A percentile compares a stretch with the other conserved stretches of the same genome.
Evolutionary conservation across 2,113 vertebrate genomes (phyloP).

Genomic region (Prietella phreatophila): DNA sequence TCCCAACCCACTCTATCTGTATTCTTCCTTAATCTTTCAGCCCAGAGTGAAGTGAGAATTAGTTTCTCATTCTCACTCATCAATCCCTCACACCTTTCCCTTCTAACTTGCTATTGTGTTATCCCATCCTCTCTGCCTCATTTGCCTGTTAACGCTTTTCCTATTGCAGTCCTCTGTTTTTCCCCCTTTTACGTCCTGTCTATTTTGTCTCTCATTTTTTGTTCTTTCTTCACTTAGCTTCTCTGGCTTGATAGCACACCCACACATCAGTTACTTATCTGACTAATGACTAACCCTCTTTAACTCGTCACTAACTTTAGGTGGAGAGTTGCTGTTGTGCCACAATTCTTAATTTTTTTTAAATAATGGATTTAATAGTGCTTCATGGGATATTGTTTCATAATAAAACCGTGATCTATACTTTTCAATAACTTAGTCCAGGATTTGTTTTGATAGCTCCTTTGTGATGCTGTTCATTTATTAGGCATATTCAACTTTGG

Average conservation of each 20-base stretch:
- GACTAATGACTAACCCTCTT: neutral
- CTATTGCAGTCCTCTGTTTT: constrained; percentile 29
- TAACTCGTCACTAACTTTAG: neutral
- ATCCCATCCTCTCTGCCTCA: constrained; percentile 40
- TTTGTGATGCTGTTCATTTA: neutral
- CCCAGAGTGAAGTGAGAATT: constrained; percentile 79
- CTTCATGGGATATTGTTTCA: neutral
- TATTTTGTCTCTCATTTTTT: constrained; percentile 28
- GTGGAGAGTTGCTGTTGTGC: neutral
- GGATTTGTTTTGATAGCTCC: neutral
- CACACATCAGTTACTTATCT: neutral
- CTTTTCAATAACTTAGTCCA: neutral
- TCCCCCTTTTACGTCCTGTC: constrained; percentile 17
- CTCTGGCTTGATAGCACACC: neutral
- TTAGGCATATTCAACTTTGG: neutral
- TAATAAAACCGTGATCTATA: neutral
- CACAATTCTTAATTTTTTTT: neutral
- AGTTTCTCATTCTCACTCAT: constrained; percentile 74
- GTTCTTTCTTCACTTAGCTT: constrained; percentile 17
- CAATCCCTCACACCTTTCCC: constrained; percentile 68
- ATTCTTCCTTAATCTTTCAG: constrained; percentile 77
- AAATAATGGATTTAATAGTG: neutral
- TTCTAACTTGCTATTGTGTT: constrained; percentile 22
- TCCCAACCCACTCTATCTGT: constrained; percentile 67
- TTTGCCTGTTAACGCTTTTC: neutral